Evolutionary conservation across 2,797 vertebrate genomes (phyloP).

Genomic region (Oceanodroma leucorhoa): DNA sequence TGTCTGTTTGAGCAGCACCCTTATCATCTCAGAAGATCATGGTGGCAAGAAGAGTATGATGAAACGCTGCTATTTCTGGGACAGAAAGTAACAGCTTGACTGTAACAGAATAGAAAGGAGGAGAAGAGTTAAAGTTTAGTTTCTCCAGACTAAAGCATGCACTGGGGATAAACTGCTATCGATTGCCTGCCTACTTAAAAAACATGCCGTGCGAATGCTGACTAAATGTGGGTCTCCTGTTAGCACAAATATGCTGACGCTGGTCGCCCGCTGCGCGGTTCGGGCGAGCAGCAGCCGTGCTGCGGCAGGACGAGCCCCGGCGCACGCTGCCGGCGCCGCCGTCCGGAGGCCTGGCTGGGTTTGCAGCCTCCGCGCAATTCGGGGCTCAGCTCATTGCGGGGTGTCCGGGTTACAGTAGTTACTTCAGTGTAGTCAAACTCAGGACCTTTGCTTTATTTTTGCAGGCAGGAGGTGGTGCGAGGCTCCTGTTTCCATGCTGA

Average conservation of each 20-base stretch:
- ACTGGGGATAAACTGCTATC: background rate
- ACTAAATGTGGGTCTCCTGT: background rate
- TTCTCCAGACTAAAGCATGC: background rate
- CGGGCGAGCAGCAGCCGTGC: background rate
- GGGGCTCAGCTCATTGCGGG: background rate
- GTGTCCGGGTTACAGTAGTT: background rate
- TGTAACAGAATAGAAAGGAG: background rate
- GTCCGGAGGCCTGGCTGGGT: too few species aligned
- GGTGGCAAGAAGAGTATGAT: background rate
- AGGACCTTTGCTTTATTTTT: background rate
- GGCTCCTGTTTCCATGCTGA: background rate
- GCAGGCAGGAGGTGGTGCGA: background rate
- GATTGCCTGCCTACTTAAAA: background rate
- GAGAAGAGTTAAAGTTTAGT: background rate
- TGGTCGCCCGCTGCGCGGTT: background rate
- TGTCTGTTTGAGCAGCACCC: background rate
- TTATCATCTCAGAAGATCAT: background rate
- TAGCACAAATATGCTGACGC: background rate
- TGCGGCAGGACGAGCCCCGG: background rate
- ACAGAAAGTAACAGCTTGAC: background rate
- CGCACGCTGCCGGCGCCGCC: rapidly evolving
- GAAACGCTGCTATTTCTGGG: background rate
- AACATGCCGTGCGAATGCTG: background rate
- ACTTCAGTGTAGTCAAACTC: background rate
- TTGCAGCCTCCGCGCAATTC: background rate